Evolutionary conservation across 2,888 invertebrate species (phyloP), one percentile per base, ranked within the genome.

Genomic region (Hydroisotoma schaefferi): DNA sequence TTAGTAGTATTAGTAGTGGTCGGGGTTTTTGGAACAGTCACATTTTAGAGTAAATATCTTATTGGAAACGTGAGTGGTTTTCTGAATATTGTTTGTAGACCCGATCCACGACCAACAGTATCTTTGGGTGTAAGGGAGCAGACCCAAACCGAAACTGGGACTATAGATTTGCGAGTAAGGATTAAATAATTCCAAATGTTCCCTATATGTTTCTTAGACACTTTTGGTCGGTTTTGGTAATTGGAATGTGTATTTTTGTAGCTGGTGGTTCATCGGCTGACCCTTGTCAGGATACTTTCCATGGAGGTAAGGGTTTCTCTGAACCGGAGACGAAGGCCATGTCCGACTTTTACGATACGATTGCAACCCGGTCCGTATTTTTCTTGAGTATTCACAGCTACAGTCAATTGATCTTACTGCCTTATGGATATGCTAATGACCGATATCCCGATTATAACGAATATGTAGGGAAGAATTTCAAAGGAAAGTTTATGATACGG

Each of bases 341-440:
- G 20, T 62, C 71, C 2, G 55, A 71, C 29, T 71, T 61, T 47
- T 69, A 51, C 61, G 63, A 57, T 15, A 64, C 61, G 15, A 65
- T 69, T 51, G 68, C 61, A 2, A 53, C 40, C 38, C 62, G 65
- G 43, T 54, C 68, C 1, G 63, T 59, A 26, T 66, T 71, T 51
- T 90, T 88, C 74, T 75, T 90, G 2, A 82, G 85, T 0, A 83
- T 89, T 74, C 90, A 90, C 75, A 85, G 88, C 0, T 88, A 82
- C 73, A 84, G 86, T 0, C 88, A 90, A 73, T 77, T 84, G 23
- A 75, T 88, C 33, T 75, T 88, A 53, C 75, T 85, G 55, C 87
- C 88, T 0, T 89, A 85, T 75, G 88, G 88, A 18, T 74, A 72
- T 62, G 57, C 65, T 15, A 54, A 47, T 38, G 57, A 53, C n/a